A percentile compares a stretch with the other conserved stretches of the same genome.
phyloP scores from a whole-genome alignment of 2,797 vertebrate genomes.

The Todus mexicanus region DNA sequence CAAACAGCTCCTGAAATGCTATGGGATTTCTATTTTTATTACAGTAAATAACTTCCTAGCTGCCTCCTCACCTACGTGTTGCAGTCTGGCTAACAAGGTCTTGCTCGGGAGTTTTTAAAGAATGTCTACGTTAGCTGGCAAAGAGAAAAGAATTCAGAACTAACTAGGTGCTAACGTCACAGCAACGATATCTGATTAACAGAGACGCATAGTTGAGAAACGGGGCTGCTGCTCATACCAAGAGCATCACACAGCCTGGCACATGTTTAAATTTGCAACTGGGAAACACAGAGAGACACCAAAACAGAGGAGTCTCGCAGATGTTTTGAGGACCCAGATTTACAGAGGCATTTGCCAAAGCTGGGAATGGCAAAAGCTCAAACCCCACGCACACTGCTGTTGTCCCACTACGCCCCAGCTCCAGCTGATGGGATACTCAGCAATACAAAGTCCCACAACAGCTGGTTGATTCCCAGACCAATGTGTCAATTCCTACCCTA shows the following conservation, averaged over 20 bases:
- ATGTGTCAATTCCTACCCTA: background rate
- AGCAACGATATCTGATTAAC: background rate
- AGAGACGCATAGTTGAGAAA: background rate
- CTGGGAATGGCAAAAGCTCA: background rate
- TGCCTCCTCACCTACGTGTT: background rate
- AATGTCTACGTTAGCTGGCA: background rate
- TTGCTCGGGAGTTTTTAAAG: background rate
- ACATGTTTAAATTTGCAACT: background rate
- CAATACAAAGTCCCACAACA: background rate
- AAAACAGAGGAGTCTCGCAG: background rate
- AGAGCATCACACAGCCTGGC: background rate
- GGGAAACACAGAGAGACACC: background rate
- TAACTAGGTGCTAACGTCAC: background rate
- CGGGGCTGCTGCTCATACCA: background rate
- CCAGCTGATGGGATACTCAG: background rate
- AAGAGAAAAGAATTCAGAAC: background rate
- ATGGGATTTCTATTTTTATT: background rate
- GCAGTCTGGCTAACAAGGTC: background rate
- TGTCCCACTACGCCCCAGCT: background rate
- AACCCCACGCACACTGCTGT: background rate
- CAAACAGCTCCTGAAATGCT: background rate
- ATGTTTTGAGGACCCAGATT: background rate
- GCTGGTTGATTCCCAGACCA: background rate
- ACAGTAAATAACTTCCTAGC: background rate
- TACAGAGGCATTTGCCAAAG: background rate